phyloP scores from a whole-genome alignment of 2,888 invertebrate genomes.

The Anoplius nigerrimus region DNA sequence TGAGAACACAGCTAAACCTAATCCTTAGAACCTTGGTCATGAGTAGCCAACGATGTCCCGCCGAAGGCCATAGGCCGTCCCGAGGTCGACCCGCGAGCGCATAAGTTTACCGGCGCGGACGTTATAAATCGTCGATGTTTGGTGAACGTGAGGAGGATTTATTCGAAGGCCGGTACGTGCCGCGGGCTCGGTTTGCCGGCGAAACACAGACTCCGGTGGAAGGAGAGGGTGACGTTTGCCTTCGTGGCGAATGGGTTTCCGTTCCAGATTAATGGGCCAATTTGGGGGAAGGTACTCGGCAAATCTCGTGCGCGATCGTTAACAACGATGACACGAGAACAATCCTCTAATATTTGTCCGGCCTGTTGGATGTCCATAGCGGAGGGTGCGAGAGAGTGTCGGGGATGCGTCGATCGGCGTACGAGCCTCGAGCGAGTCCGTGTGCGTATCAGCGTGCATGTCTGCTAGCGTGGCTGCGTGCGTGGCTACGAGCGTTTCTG shows the following conservation, averaged over 20 bases:
- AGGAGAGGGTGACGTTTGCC: constrained; percentile 31
- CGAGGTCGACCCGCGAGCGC: too few relatives aligned
- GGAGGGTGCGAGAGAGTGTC: too few relatives aligned
- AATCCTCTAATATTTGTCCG: constrained; percentile 45
- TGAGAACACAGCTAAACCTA: too few relatives aligned
- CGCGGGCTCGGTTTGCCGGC: constrained; percentile 6
- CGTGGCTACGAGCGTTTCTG: too few relatives aligned
- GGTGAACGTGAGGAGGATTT: constrained; percentile 32
- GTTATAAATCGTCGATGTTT: constrained; percentile 13
- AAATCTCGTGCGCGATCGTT: constrained; percentile 44
- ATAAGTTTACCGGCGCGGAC: too few relatives aligned
- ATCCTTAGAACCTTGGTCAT: too few relatives aligned
- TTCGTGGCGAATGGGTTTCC: constrained; percentile 41
- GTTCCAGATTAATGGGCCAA: constrained; percentile 56
- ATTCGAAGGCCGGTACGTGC: constrained; percentile 20
- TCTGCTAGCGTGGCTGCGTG: too few relatives aligned
- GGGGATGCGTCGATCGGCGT: too few relatives aligned
- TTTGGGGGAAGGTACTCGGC: constrained; percentile 36
- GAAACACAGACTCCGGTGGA: background rate
- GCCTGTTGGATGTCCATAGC: background rate
- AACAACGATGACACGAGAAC: constrained; percentile 30
- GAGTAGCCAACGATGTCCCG: too few relatives aligned
- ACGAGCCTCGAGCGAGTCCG: too few relatives aligned
- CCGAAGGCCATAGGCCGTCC: too few relatives aligned
- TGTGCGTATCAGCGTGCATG: too few relatives aligned